Base-by-base conservation (phyloP, 1,140 invertebrate genomes). In the Drosophila setifemur region DNA sequence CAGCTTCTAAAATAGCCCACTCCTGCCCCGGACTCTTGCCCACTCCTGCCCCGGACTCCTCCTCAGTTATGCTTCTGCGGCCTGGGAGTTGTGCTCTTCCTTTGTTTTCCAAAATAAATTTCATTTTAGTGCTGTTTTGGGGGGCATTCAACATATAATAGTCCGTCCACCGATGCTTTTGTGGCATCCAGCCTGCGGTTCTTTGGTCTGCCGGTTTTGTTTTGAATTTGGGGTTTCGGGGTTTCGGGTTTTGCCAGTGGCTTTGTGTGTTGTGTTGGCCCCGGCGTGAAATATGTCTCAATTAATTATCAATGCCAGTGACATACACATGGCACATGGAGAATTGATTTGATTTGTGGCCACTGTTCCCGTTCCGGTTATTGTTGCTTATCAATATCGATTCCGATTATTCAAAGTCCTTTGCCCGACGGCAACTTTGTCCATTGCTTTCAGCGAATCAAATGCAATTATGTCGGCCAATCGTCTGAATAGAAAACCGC, bases 231-330 rank as follows among this genome's bases (percentile, higher is more conserved):
- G n/a, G 23, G n/a, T n/a, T n/a, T n/a, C n/a, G n/a, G n/a, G n/a
- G n/a, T n/a, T n/a, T n/a, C 8, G 4, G 42, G 42, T 8, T 44
- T 14, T 39, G 21, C 9, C 9, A 9, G 3, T 3, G 28, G 42
- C 5, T 29, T 19, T 54, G 11, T 37, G 8, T 18, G 7, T 31
- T 45, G 25, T 53, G 42, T 53, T 53, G 44, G 54, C 14, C 33
- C 40, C 68, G 37, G 73, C 42, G 35, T 71, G 64, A 78, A 73
- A 78, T 85, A 83, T 78, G 63, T 73, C 79, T 78, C 79, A 78
- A 85, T 83, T 83, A 85, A 73, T 74, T 78, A 85, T 78, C 43
- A 44, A 73, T 67, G 64, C 63, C 70, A 67, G 66, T 71, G 54
- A 72, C 69, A 72, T 53, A 69, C 47, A n/a, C n/a, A n/a, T n/a